These are phyloP conservation scores for Dendropsophus ebraccatus DNA, from an alignment of 2,113 vertebrate species.

Conservation along the genomic window DNA sequence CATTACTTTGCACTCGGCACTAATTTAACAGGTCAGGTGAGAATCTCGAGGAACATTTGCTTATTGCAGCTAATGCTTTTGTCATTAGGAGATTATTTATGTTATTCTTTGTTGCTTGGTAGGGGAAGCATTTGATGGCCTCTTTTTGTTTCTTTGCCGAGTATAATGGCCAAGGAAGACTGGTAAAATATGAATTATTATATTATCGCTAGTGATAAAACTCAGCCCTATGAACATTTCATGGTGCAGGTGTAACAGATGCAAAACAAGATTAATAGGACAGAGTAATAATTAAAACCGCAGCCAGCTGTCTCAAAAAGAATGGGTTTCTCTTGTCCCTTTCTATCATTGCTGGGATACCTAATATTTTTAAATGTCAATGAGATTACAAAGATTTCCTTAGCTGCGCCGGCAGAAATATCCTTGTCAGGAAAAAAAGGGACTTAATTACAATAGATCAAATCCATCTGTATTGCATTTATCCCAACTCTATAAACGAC, in stretches of 20 bases:
- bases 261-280: slow-evolving; percentile 74
- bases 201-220: slow-evolving; percentile 71
- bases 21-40: slow-evolving; percentile 46
- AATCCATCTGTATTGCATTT: slow-evolving; percentile 24
- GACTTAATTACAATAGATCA: slow-evolving; percentile 28
- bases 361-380: slow-evolving; percentile 64
- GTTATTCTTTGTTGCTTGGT: slow-evolving; percentile 65
- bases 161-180: slow-evolving; percentile 69
- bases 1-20: not conserved
- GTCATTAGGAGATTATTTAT: slow-evolving; percentile 57
- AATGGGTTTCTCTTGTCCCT: slow-evolving; percentile 64
- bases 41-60: slow-evolving; percentile 22
- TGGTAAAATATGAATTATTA: slow-evolving; percentile 74
- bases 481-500: slow-evolving; percentile 3
- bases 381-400: slow-evolving; percentile 48
- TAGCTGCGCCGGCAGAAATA: slow-evolving; percentile 16
- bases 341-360: slow-evolving; percentile 67
- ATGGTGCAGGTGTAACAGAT: slow-evolving; percentile 73
- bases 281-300: slow-evolving; percentile 74
- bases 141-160: slow-evolving; percentile 62
- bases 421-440: not conserved
- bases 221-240: slow-evolving; percentile 63
- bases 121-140: slow-evolving; percentile 59
- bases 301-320: slow-evolving; percentile 67
- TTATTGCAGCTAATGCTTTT: slow-evolving; percentile 21